Base-by-base conservation (phyloP, 2,797 vertebrate genomes). In the Pangasius macronema region DNA sequence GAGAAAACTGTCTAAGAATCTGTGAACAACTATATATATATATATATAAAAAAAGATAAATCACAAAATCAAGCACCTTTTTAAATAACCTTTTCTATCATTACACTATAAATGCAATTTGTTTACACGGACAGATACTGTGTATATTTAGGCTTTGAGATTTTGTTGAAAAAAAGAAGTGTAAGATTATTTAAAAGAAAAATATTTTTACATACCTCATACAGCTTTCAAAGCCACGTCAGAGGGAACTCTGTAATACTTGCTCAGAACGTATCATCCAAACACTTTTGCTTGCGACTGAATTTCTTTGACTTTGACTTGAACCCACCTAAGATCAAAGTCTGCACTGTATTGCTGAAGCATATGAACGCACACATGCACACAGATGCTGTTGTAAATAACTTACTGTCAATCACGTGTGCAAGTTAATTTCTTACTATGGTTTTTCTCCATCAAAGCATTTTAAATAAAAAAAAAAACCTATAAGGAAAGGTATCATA, bases 391-490 rank as follows among this genome's bases (percentile, higher is more conserved):
- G 86, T 91, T 87, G 36, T 75, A 85, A 36, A 91, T 90, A 91
- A 85, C 90, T 79, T 76, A n/a, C 89, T 95, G 94, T 94, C 93
- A 94, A 94, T 96, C 91, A 96, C 94, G 90, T 8, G 27, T 67
- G 65, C 8, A 27, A 82, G 96, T 96, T 96, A 96, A 96, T 95
- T 87, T 93, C 92, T 96, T 93, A 96, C 95, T 86, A 89, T 85
- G 68, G 85, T 86, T 89, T 88, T 82, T 84, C 89, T 91, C 85
- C 88, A 85, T 67, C 70, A 85, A 67, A 86, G 14, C 39, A 65
- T 70, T 83, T 81, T 83, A 8, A 2, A 73, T 46, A 75, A 3
- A 3, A 59, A 65, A 46, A 46, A 27, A 27, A 22, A 42, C 5
- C 16, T 5, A 65, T 76, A 30, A 20, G 1, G 30, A 20, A 76